Evolutionary conservation across 2,113 vertebrate genomes (phyloP), one percentile per base, ranked within the genome.

Genomic region (Rhinichthys klamathensis): DNA sequence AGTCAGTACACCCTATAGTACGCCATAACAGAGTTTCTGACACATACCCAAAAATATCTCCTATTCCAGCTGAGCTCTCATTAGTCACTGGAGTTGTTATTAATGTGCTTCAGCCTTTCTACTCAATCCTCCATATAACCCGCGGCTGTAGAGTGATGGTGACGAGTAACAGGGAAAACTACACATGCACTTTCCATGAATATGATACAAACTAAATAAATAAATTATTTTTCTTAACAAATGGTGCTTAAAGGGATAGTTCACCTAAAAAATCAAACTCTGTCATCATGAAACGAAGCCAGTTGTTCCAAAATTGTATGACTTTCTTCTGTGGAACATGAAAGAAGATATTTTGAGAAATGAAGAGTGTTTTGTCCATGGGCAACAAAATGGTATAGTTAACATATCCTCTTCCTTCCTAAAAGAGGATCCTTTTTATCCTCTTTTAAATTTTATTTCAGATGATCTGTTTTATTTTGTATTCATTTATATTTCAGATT

Each of bases 41-140:
- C 61, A 51, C 11, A 9, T 54, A 54, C 30, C 74, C 61, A 27
- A 69, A 81, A 81, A 81, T 67, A 81, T 81, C 80, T 69, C 27
- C 63, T 35, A 32, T 54, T 81, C 61, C 27, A 32, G 61, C 27
- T 21, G 25, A 67, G 56, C 25, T 13, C 61, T 69, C 25, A 69
- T 81, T 51, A 69, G 44, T 81, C 44, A 51, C 8, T 35, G 25
- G 44, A 32, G n/a, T 63, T 67, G 38, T 49, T 81, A 49, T 51
- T 67, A 67, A 81, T 81, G 61, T 51, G n/a, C 18, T 23, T 80
- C 38, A 18, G 56, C 56, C 23, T 60, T 80, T 80, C 60, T 65
- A 21, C 38, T 80, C 38, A 65, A 65, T 81, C 61, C 44, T 69
- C 15, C 61, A 49, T 69, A 51, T 67, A 81, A 67, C 44, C n/a